Conservation (phyloP, 2,888 invertebrate species). For the Kryphioiulus occultus region DNA sequence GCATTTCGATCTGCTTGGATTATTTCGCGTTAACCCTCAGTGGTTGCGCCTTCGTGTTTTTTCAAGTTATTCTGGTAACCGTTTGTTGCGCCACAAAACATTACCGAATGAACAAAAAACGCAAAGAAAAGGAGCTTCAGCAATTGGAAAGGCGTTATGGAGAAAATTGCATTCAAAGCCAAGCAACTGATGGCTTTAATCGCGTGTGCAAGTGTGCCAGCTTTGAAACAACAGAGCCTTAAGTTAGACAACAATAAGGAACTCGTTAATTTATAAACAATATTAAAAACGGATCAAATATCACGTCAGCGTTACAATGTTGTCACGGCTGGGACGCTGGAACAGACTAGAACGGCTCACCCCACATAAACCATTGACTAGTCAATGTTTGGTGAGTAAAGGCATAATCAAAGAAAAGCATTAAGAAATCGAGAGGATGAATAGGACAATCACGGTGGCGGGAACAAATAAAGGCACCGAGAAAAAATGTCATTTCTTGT, state of each 20-base stretch:
- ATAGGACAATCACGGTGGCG: background rate
- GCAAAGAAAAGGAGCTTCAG: background rate
- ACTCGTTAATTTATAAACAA: background rate
- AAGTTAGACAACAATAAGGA: background rate
- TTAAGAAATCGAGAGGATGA: background rate
- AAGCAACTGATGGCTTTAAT: background rate
- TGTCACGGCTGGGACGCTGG: background rate
- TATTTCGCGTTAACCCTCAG: constrained; percentile 55
- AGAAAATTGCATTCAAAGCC: background rate
- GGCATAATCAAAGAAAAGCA: background rate
- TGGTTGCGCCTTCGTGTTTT: constrained; percentile 54
- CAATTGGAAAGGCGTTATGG: background rate
- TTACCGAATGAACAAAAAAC: background rate
- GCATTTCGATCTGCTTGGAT: constrained; percentile 55
- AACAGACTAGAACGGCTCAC: background rate
- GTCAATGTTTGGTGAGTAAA: background rate
- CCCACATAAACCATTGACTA: background rate
- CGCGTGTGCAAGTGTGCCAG: background rate
- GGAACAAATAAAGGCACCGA: background rate
- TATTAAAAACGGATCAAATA: background rate
- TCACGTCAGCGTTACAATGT: background rate
- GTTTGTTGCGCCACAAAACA: constrained; percentile 52
- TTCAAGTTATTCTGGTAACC: constrained; percentile 55
- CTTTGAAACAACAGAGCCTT: background rate
- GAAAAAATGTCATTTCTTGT: background rate